Conservation (phyloP, 92 coral and sea anemone species). For the Chrysogorgia sp. region DNA sequence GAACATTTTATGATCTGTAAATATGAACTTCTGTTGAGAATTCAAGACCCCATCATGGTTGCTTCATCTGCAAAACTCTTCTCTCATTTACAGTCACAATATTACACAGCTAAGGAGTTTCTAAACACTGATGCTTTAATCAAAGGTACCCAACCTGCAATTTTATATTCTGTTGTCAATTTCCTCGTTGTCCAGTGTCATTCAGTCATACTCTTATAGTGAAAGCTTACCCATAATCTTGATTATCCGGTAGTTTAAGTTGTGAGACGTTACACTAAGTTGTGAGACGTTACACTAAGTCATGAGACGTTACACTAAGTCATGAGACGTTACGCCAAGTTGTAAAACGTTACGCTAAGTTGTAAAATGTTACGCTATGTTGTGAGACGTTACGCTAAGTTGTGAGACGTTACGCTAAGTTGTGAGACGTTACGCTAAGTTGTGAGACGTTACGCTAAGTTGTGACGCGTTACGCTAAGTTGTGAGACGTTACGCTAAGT, state of each 20-base stretch:
- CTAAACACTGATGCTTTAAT: conserved; percentile 86
- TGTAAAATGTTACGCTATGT: too few relatives aligned
- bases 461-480: too few relatives aligned
- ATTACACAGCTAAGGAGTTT: conserved; percentile 81
- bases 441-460: too few relatives aligned
- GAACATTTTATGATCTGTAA: conserved; percentile 91
- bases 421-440: too few relatives aligned
- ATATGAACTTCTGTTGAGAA: conserved; percentile 81
- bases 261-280: too few relatives aligned
- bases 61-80: conserved; percentile 82
- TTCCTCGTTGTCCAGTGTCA: not conserved
- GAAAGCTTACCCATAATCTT: not conserved
- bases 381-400: too few relatives aligned
- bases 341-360: too few relatives aligned
- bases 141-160: conserved; percentile 66
- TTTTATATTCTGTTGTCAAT: not conserved
- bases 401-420: too few relatives aligned
- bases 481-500: too few relatives aligned
- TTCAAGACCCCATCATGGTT: conserved; percentile 83
- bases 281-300: too few relatives aligned
- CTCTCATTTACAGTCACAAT: conserved; percentile 70
- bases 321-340: too few relatives aligned
- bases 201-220: not conserved
- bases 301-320: too few relatives aligned
- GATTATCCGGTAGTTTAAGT: not conserved